phyloP scores from a whole-genome alignment of 1,140 invertebrate genomes.

The Pristionchus pacificus region DNA sequence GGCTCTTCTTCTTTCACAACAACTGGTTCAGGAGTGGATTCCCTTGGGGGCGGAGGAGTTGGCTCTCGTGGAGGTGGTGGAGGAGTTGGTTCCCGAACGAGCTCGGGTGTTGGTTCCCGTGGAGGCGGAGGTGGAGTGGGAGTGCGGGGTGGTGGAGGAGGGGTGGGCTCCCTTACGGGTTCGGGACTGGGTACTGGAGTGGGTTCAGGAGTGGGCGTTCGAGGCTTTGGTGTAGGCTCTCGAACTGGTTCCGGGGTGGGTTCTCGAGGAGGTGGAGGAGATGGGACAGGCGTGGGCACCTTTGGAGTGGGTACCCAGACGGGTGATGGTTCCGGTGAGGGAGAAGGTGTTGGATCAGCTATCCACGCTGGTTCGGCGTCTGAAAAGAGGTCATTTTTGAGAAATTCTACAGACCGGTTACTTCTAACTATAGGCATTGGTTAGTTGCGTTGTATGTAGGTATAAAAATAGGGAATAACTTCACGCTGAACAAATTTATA shows the following conservation, averaged over 20 bases:
- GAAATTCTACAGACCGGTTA: too few species aligned
- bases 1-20: slow-evolving; percentile 11
- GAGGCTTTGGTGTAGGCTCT: slow-evolving; percentile 39
- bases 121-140: slow-evolving; percentile 5
- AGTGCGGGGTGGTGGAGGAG: too few species aligned
- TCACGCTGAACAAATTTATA: too few species aligned
- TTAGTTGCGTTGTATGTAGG: too few species aligned
- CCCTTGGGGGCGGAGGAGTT: background rate
- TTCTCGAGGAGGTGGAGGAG: slow-evolving; percentile 26
- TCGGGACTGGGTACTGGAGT: slow-evolving; percentile 45
- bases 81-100: slow-evolving; percentile 12
- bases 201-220: too few species aligned
- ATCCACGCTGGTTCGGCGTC: slow-evolving; percentile 32
- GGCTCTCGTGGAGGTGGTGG: background rate
- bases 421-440: too few species aligned
- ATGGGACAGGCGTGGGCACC: slow-evolving; percentile 24
- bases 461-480: too few species aligned
- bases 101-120: slow-evolving; percentile 4
- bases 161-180: slow-evolving; percentile 36
- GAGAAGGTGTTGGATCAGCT: slow-evolving; percentile 36
- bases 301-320: slow-evolving; percentile 25
- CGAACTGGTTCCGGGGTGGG: slow-evolving; percentile 41
- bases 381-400: too few species aligned
- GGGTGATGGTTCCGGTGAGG: slow-evolving; percentile 24
- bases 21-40: slow-evolving; percentile 18